Base-by-base conservation (phyloP, 2,113 vertebrate genomes). In the Pteronura brasiliensis region DNA sequence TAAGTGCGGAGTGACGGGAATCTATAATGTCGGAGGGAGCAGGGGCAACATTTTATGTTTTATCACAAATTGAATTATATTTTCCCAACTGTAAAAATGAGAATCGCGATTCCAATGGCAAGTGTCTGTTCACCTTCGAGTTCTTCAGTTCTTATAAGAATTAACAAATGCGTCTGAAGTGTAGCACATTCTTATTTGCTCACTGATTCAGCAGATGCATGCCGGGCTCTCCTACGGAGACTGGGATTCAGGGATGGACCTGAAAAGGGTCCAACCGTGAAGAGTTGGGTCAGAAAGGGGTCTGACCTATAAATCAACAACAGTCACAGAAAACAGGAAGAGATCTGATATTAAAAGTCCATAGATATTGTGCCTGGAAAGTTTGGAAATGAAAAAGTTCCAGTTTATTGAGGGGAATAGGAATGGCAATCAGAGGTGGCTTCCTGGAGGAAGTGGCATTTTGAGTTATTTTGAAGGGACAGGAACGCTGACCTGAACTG, bases 401-500 rank as follows among this genome's bases (percentile, higher is more conserved):
- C 18, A 34, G 9, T 34, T 21, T 2, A 3, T n/a, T 5, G 31
- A 13, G 12, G 36, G 81, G 42, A n/a, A 44, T 13, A 36, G 85
- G 55, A 31, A 13, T 14, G 84, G 90, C 36, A 1, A 11, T 88
- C 77, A 4, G 34, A 21, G 67, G 69, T 1, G 2, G 31, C 87
- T 86, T 79, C 96, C 57, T 59, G 52, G 88, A 92, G 90, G 88
- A 92, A 36, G 81, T 17, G 31, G 90, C 65, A 61, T n/a, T 85
- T 72, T 10, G 57, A 81, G 49, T 9, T 47, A 44, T 25, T 47
- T 69, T 27, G 10, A 91, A 81, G 85, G 55, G 55, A 57, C 47
- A 20, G 34, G 69, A 85, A 3, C 87, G 34, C 72, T 69, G 49
- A 42, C 67, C 18, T 29, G 17, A 27, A 5, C 76, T 29, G 59